A percentile compares a stretch with the other conserved stretches of the same genome.
Conservation (phyloP, 2,888 invertebrate genomes). For the Vesta saturnalis region DNA sequence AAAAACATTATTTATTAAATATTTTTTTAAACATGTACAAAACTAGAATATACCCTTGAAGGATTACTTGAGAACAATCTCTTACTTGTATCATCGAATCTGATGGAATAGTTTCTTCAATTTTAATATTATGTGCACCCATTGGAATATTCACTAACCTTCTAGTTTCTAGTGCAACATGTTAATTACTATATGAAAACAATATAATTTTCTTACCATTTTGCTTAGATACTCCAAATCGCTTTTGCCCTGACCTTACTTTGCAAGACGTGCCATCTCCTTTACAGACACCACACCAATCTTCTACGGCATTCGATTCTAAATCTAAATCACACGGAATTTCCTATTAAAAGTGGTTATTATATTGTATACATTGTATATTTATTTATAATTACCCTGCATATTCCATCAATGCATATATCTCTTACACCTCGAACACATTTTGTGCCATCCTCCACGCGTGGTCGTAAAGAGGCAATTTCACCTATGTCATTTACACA, state of each 20-base stretch:
- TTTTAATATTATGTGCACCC: constrained; percentile 64
- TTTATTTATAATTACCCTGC: constrained; percentile 57
- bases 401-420: constrained; percentile 67
- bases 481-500: constrained; percentile 56
- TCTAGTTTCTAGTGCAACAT: constrained; percentile 26
- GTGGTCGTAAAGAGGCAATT: constrained; percentile 60
- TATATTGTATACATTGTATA: not conserved
- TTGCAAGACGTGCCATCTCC: constrained; percentile 69
- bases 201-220: constrained; percentile 11
- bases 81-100: constrained; percentile 64
- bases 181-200: not conserved
- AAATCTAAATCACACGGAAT: constrained; percentile 68
- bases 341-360: constrained; percentile 53
- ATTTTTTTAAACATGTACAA: not conserved
- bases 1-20: constrained; percentile 39
- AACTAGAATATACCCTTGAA: constrained; percentile 61
- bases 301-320: constrained; percentile 66
- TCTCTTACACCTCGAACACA: constrained; percentile 64
- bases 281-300: constrained; percentile 72
- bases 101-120: constrained; percentile 64
- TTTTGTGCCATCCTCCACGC: constrained; percentile 66
- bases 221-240: not conserved
- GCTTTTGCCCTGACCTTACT: constrained; percentile 44
- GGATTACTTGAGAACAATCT: constrained; percentile 58
- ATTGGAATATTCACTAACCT: constrained; percentile 61